A percentile compares a stretch with the other conserved stretches of the same genome.
Conservation (phyloP, 30 jellyfish, hydroid and myxozoan genomes). For the Rhopilema esculentum region DNA sequence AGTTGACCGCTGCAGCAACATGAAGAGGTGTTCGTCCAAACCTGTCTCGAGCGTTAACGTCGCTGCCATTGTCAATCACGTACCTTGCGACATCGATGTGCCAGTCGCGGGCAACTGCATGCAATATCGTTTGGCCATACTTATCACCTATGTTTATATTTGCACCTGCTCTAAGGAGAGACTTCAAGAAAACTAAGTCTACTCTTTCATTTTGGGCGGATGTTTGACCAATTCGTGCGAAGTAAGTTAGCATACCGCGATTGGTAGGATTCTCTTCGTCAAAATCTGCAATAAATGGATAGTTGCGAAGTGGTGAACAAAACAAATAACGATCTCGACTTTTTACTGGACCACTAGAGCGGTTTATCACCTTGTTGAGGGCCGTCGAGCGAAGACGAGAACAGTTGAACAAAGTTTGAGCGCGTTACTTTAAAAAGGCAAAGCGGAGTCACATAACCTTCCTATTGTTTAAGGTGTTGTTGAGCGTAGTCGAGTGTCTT, state of each 20-base stretch:
- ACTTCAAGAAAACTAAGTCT: constrained; percentile 66
- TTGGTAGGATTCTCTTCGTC: constrained; percentile 49
- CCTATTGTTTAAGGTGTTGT: too few relatives aligned
- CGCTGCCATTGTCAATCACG: constrained; percentile 68
- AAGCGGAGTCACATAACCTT: too few relatives aligned
- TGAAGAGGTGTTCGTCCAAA: constrained; percentile 94
- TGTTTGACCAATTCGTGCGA: constrained; percentile 64
- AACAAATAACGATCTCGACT: too few relatives aligned
- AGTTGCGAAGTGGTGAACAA: neutral
- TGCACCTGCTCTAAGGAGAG: constrained; percentile 85
- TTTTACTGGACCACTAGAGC: too few relatives aligned
- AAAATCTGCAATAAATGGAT: neutral
- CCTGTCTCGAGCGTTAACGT: constrained; percentile 62
- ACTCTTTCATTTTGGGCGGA: constrained; percentile 70
- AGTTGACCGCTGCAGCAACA: constrained; percentile 89
- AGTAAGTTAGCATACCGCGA: constrained; percentile 68
- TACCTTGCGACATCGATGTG: constrained; percentile 79
- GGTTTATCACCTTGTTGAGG: too few relatives aligned
- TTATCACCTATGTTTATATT: constrained; percentile 77
- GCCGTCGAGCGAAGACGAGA: too few relatives aligned
- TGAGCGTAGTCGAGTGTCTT: too few relatives aligned
- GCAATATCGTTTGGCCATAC: constrained; percentile 80
- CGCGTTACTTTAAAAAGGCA: too few relatives aligned
- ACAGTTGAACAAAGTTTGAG: too few relatives aligned
- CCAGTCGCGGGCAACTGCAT: constrained; percentile 89